Conservation (phyloP, 1,140 invertebrate species). For the Drosophila saltans region DNA sequence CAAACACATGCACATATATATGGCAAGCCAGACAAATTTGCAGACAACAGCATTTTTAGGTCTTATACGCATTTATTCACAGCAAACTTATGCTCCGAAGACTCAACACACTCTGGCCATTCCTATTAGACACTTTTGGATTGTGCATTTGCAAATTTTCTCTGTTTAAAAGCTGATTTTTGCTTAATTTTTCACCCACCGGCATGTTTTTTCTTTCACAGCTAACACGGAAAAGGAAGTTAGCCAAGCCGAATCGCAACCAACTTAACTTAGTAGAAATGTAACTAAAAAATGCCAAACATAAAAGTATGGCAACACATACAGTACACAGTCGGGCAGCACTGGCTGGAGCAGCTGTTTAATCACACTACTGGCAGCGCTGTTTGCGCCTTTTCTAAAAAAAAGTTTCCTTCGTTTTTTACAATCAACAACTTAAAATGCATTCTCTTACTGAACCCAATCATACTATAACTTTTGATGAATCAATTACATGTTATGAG, state of each 20-base stretch:
- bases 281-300: conserved; percentile 33
- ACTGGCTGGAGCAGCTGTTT: neutral
- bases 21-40: conserved; percentile 10
- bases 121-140: conserved; percentile 28
- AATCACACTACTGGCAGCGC: neutral
- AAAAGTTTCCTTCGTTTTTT: neutral
- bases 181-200: conserved; percentile 74
- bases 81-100: conserved; percentile 22
- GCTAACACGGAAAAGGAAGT: conserved; percentile 84
- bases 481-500: conserved; percentile 61
- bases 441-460: conserved; percentile 38
- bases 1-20: conserved; percentile 18
- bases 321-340: neutral
- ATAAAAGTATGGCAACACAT: neutral
- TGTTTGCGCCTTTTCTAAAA: conserved; percentile 26
- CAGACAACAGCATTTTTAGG: conserved; percentile 28
- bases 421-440: conserved; percentile 33
- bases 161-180: conserved; percentile 66
- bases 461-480: conserved; percentile 51
- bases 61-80: neutral
- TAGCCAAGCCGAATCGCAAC: conserved; percentile 64
- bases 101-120: conserved; percentile 23
- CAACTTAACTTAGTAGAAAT: conserved; percentile 58
- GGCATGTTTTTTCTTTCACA: conserved; percentile 84
- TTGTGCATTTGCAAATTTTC: conserved; percentile 37